Evolutionary conservation across 2,113 vertebrate species (phyloP), one percentile per base, ranked within the genome.

Genomic region (Rhinolophus sinicus): DNA sequence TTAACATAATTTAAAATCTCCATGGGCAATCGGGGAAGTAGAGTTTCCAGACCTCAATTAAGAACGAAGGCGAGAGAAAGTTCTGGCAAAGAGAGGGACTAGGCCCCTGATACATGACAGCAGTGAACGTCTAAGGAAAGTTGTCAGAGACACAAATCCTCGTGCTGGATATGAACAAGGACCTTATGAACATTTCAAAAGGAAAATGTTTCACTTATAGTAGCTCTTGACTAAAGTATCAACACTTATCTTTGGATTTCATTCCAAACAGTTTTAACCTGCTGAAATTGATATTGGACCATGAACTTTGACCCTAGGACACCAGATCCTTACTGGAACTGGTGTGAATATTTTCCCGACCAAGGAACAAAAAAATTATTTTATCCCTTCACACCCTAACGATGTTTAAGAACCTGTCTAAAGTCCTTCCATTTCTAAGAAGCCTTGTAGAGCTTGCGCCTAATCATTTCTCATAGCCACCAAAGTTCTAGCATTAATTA

Each of bases 1-100:
- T 64, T 40, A 75, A 76, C 19, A n/a, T 5, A 70, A 52, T 86
- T 91, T 93, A 50, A 21, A 69, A 47, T 86, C 85, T 30, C 50
- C 33, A 16, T 65, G 16, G n/a, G 18, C 8, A 92, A 47, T 69
- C 0, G 52, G 6, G 5, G 44, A 78, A 10, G 3, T 26, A 50
- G 40, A 78, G 8, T 82, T 77, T 60, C 18, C 30, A 93, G 22
- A 90, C 0, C 9, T 30, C 33, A 81, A 75, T 35, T 52, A n/a
- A 75, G 21, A 77, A 60, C 5, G 11, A 47, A 47, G 0, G 0
- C 35, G 1, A 7, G 15, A 60, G 18, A 72, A 83, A 60, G 4
- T 1, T 8, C 21, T 28, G 26, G 0, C 4, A 26, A 82, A 44
- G 10, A 35, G 30, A 62, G 3, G 19, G 1, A 52, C 5, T 26